Percentiles rank a stretch among this genome's conserved stretches.
Conservation (phyloP, 2,888 invertebrate genomes). For the Criorhina ranunculi region DNA sequence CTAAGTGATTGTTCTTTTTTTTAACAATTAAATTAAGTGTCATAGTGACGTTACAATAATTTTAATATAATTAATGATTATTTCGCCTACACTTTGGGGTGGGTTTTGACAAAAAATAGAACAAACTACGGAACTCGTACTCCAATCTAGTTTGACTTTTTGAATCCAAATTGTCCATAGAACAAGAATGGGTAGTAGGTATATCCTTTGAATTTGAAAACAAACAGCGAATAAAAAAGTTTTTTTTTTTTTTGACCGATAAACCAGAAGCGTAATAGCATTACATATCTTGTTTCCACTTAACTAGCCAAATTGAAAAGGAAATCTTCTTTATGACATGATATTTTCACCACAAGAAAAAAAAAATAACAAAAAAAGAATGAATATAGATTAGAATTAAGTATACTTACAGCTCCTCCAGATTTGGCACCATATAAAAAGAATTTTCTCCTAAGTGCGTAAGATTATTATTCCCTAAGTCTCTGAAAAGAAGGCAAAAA, state of each 20-base stretch:
- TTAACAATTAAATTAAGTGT: neutral
- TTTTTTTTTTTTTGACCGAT: neutral
- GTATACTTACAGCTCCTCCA: conserved; percentile 91
- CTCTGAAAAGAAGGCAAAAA: conserved; percentile 86
- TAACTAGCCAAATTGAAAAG: conserved; percentile 19
- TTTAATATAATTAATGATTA: neutral
- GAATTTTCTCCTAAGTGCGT: conserved; percentile 89
- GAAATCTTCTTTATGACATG: neutral
- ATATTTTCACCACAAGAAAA: neutral
- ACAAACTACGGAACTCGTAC: too few species aligned
- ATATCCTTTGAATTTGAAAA: neutral
- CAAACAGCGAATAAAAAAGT: neutral
- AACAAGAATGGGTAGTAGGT: too few species aligned
- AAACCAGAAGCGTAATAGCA: neutral
- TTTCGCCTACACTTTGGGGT: neutral
- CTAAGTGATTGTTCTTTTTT: neutral
- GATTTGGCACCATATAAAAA: conserved; percentile 88
- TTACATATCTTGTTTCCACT: conserved; percentile 19
- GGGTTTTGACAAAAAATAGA: neutral
- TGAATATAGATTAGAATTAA: neutral
- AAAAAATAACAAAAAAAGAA: conserved; percentile 11
- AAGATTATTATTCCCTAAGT: conserved; percentile 92
- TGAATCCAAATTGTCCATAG: too few species aligned
- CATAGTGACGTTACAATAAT: neutral
- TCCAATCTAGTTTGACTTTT: too few species aligned